Conservation (phyloP, 2,888 invertebrate species). For the Ormyrus pomaceus region DNA sequence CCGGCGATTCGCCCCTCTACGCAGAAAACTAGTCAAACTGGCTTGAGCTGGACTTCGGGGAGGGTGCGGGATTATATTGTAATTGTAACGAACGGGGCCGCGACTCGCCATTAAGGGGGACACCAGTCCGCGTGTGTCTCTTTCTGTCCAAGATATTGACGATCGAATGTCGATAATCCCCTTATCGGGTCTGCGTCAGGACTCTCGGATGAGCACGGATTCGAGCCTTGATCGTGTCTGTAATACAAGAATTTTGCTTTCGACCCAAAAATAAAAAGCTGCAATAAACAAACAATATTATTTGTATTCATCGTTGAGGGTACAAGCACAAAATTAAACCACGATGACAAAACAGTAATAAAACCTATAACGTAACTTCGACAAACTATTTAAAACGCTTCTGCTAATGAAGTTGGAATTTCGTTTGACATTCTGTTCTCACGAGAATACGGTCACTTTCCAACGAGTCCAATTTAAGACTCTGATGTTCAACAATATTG, state of each 20-base stretch:
- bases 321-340: not conserved
- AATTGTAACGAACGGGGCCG: conserved; percentile 71
- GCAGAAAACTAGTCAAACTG: conserved; percentile 62
- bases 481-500: not conserved
- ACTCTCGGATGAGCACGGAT: conserved; percentile 3
- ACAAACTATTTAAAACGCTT: conserved; percentile 20
- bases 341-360: not conserved
- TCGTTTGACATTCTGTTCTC: not conserved
- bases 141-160: conserved; percentile 49
- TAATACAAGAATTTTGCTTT: not conserved
- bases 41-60: conserved; percentile 46
- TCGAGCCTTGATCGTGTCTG: conserved; percentile 1
- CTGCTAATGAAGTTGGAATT: not conserved
- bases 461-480: not conserved
- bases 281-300: not conserved
- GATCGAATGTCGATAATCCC: conserved; percentile 70
- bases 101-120: conserved; percentile 53
- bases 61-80: conserved; percentile 64
- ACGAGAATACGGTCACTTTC: not conserved
- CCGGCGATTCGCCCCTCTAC: conserved; percentile 60
- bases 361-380: not conserved
- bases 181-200: conserved; percentile 57
- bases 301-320: no score
- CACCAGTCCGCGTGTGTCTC: not conserved
- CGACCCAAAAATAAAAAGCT: not conserved